These are phyloP conservation scores for silkworm (Bombyx mori) DNA, from an alignment of 1,140 invertebrate species.

Conservation along the genomic window DNA sequence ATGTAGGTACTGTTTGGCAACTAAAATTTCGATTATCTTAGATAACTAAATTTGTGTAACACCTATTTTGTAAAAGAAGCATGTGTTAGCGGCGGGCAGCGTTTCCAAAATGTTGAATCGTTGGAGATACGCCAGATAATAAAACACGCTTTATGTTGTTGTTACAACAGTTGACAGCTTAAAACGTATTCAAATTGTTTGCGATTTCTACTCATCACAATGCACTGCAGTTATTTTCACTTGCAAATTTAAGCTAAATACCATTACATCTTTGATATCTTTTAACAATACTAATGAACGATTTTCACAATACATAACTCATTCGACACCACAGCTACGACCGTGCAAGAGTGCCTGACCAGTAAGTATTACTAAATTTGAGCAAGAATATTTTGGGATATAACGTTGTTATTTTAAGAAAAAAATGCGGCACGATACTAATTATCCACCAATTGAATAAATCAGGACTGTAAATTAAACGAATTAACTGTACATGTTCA, in stretches of 20 bases:
- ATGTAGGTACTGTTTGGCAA: too few species aligned
- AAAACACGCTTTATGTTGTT: conserved; percentile 26
- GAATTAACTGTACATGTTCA: conserved; percentile 10
- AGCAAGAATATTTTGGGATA: neutral
- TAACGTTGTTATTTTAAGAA: too few species aligned
- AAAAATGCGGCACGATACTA: too few species aligned
- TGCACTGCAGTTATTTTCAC: conserved; percentile 49
- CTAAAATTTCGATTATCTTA: too few species aligned
- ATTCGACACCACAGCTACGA: neutral
- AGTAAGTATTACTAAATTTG: neutral
- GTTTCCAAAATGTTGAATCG: conserved; percentile 13
- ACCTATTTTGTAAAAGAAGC: conserved; percentile 2
- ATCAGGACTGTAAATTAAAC: neutral
- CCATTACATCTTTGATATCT: conserved; percentile 7
- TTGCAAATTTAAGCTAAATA: conserved; percentile 29
- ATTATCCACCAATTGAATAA: too few species aligned
- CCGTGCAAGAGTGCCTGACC: too few species aligned
- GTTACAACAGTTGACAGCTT: conserved; percentile 22
- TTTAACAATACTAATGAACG: conserved; percentile 2
- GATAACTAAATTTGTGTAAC: too few species aligned
- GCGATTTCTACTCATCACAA: conserved; percentile 61
- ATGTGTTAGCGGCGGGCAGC: conserved; percentile 6
- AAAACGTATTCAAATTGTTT: conserved; percentile 50
- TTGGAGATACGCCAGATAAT: conserved; percentile 38
- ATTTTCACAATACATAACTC: neutral